Conservation (phyloP, 2,113 vertebrate species). For the Macaca mulatta region DNA sequence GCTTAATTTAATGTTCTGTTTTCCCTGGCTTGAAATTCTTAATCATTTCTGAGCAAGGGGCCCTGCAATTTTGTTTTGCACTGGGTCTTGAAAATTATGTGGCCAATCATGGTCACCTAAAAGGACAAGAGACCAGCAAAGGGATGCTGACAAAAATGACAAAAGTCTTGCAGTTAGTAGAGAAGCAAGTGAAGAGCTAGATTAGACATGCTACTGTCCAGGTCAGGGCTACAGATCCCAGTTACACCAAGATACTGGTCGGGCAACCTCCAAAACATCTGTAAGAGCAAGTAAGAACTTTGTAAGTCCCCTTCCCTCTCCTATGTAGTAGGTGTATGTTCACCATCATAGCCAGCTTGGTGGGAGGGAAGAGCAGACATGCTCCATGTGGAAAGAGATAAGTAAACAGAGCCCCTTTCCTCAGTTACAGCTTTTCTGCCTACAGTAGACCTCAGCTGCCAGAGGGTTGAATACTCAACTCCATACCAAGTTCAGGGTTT, state of each 20-base stretch:
- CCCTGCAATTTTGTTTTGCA: not conserved
- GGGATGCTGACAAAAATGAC: not conserved
- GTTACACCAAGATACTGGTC: rapidly evolving
- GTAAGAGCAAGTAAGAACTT: not conserved
- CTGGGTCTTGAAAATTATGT: not conserved
- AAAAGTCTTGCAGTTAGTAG: not conserved
- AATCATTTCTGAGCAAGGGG: not conserved
- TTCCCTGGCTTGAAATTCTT: not conserved
- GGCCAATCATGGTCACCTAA: not conserved
- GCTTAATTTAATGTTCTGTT: not conserved
- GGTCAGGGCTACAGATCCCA: not conserved
- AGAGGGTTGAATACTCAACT: not conserved
- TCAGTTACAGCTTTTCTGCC: not conserved
- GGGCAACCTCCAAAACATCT: not conserved
- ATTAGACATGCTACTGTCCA: not conserved
- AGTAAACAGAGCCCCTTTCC: not conserved
- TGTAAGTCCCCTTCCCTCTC: not conserved
- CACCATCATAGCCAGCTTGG: not conserved
- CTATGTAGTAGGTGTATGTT: not conserved
- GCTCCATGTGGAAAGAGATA: not conserved
- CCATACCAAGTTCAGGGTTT: not conserved
- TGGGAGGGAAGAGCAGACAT: not conserved
- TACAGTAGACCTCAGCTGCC: not conserved
- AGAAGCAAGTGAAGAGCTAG: not conserved
- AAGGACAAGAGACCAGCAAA: not conserved